These are phyloP conservation scores for Trachurus trachurus DNA, from an alignment of 2,797 vertebrate species.

Conservation along the genomic window DNA sequence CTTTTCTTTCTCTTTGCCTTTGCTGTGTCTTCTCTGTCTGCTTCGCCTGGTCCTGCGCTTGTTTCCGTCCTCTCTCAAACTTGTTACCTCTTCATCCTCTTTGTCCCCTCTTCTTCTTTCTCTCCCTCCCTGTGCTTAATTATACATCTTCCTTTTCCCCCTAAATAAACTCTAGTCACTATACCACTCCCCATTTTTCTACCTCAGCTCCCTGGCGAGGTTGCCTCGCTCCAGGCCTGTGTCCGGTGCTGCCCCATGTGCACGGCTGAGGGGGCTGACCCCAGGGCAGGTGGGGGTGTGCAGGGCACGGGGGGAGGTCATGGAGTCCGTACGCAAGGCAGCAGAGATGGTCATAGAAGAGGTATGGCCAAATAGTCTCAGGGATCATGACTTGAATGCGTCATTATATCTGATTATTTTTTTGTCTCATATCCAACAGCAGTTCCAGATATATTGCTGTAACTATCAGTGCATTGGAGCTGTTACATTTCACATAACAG, in stretches of 20 bases:
- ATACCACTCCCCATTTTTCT: conserved; percentile 29
- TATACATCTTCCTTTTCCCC: conserved; percentile 38
- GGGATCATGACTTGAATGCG: not conserved
- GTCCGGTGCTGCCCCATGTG: conserved; percentile 79
- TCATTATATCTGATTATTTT: not conserved
- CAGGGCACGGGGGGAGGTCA: conserved; percentile 84
- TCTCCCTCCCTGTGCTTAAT: conserved; percentile 37
- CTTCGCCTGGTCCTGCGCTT: conserved; percentile 62
- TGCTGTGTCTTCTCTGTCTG: conserved; percentile 61
- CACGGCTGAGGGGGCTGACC: conserved; percentile 83
- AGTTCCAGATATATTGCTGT: not conserved
- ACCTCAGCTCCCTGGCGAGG: conserved; percentile 85
- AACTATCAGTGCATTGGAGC: not conserved
- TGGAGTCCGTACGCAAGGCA: conserved; percentile 85
- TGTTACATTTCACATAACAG: not conserved
- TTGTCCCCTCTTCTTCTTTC: conserved; percentile 24
- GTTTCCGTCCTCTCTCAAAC: conserved; percentile 71
- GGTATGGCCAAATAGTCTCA: conserved; percentile 63
- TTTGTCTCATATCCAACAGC: not conserved
- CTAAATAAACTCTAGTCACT: conserved; percentile 45
- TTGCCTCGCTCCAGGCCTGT: conserved; percentile 84
- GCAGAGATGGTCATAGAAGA: conserved; percentile 87
- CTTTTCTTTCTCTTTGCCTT: conserved; percentile 70
- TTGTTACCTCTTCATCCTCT: conserved; percentile 61
- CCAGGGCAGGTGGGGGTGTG: conserved; percentile 87